Base-by-base conservation (phyloP, 2,888 invertebrate genomes). In the Drosophila robusta region DNA sequence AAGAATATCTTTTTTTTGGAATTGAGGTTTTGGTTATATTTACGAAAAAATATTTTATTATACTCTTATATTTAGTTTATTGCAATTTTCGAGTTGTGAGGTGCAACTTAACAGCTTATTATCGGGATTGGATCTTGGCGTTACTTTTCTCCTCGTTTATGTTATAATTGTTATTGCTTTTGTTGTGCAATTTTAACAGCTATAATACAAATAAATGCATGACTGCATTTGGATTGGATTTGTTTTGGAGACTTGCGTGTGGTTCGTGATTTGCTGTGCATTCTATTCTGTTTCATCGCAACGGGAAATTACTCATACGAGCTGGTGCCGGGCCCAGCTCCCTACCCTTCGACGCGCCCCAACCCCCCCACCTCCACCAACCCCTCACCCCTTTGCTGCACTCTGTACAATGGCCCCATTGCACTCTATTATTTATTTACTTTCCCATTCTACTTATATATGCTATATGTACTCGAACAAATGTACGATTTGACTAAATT, bases 361-460 rank as follows among this genome's bases (percentile, higher is more conserved):
- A 7, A 2, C 36, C 2, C 36, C 5, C n/a, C n/a, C 34, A 12
- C 36, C 12, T 7, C 7, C 38, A 14, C 8, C 2, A 14, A 6
- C 14, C 38, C 38, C 36, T 36, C 36, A 4, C 12, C 4, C 12
- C 12, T 12, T 12, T 8, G 38, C 38, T 38, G 38, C 38, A 9
- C 8, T 14, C 9, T 6, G n/a, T 7, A 36, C 4, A 36, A 29
- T 29, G 26, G 26, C 26, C 12, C 12, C 16, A n/a, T 9, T 39
- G 38, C 14, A 39, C 39, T 34, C 34, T 34, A 34, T 34, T 34
- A 34, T 34, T 34, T 16, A 39, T 39, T 39, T 16, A 39, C 39
- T 14, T 14, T 14, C 14, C 7, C 38, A 14, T 38, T 14, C 14
- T 34, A 4, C 11, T 4, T 9, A 16, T 16, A 16, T 39, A 39